These are phyloP conservation scores for Lycophotia porphyrea DNA, from an alignment of 2,888 invertebrate genomes.

Conservation along the genomic window DNA sequence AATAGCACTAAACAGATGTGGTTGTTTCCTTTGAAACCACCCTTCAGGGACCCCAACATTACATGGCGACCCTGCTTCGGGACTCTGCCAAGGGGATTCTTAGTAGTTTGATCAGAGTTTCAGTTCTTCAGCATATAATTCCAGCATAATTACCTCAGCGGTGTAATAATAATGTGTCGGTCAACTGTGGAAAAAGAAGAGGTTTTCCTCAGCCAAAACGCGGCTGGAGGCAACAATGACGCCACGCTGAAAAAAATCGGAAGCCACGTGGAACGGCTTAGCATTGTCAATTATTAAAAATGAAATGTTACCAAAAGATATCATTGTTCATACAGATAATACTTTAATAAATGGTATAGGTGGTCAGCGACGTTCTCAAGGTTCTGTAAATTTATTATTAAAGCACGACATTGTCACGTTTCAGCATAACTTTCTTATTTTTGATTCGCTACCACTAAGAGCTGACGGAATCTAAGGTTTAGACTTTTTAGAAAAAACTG, in stretches of 20 bases:
- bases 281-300: slow-evolving; percentile 15
- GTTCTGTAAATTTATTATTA: slow-evolving; percentile 1
- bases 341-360: slow-evolving; percentile 8
- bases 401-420: background rate
- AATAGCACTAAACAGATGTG: too few relatives aligned
- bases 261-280: background rate
- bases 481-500: slow-evolving; percentile 13
- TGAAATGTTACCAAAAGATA: slow-evolving; percentile 2
- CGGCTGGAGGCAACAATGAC: slow-evolving; percentile 18
- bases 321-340: background rate
- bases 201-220: background rate
- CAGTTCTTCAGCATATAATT: too few relatives aligned
- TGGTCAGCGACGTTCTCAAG: slow-evolving; percentile 9
- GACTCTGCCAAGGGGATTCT: too few relatives aligned
- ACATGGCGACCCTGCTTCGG: too few relatives aligned
- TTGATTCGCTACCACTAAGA: slow-evolving; percentile 3
- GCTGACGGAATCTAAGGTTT: slow-evolving; percentile 10
- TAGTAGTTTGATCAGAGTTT: too few relatives aligned
- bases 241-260: slow-evolving; percentile 7
- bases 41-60: too few relatives aligned
- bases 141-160: too few relatives aligned
- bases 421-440: slow-evolving; percentile 11
- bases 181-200: background rate
- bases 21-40: too few relatives aligned
- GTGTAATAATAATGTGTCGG: background rate